These are phyloP conservation scores for Helogale parvula DNA, from an alignment of 2,113 vertebrate species.

Conservation along the genomic window DNA sequence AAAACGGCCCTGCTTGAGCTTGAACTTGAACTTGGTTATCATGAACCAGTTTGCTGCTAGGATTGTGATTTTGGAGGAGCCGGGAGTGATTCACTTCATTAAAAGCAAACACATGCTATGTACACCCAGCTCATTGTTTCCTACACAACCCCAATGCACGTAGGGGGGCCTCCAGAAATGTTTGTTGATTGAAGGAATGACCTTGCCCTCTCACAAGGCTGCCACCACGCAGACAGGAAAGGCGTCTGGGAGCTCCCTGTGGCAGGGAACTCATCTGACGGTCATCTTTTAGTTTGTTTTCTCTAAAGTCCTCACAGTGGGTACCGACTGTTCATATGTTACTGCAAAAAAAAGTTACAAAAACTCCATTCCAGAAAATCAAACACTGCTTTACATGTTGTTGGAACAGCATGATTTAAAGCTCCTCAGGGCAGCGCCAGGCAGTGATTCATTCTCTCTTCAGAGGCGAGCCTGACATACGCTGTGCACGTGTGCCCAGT, in stretches of 20 bases:
- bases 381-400: neutral
- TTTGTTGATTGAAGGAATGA: neutral
- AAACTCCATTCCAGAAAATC: slow-evolving; percentile 41
- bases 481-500: slow-evolving; percentile 13
- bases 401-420: neutral
- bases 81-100: neutral
- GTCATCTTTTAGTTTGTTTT: slow-evolving; percentile 14
- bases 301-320: neutral
- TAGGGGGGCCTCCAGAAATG: neutral
- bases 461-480: slow-evolving; percentile 16
- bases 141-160: neutral
- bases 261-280: neutral
- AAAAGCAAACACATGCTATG: neutral
- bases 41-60: neutral
- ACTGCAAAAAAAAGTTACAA: neutral
- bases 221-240: neutral
- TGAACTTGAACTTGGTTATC: neutral
- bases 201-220: neutral
- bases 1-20: fast-evolving
- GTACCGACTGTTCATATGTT: neutral
- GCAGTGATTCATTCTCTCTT: slow-evolving; percentile 34
- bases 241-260: neutral
- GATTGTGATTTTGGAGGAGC: neutral
- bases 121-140: neutral
- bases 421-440: neutral